These are phyloP conservation scores for Bilobella aurantiaca DNA, from an alignment of 1,140 invertebrate species.

Conservation along the genomic window DNA sequence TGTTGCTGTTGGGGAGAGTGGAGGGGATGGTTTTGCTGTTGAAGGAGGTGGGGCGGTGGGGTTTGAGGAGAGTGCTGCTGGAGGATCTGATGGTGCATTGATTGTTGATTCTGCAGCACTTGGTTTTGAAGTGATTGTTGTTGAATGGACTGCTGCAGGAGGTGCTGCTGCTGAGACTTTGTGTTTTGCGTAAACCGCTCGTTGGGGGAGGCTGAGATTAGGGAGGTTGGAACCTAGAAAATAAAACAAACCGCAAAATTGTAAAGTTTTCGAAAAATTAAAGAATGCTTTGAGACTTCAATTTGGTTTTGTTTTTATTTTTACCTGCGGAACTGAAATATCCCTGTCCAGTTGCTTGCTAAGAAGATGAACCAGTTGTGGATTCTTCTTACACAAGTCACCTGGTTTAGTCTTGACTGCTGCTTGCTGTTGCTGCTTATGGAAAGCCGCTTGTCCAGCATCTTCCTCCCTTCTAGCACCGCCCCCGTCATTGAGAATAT, in stretches of 20 bases:
- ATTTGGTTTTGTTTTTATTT: too few species aligned
- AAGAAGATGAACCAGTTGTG: conserved; percentile 71
- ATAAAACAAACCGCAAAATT: conserved; percentile 2
- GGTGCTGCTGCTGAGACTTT: conserved; percentile 9
- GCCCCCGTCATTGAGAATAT: conserved; percentile 3
- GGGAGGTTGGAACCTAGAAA: conserved; percentile 48
- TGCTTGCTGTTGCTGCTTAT: conserved; percentile 4
- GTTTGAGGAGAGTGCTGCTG: conserved; percentile 19
- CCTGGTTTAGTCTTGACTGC: conserved; percentile 15
- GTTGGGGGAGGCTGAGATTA: conserved; percentile 54
- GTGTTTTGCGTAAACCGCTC: conserved; percentile 46
- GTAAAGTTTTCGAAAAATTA: conserved; percentile 4
- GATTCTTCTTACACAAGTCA: conserved; percentile 61
- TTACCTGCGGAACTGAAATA: conserved; percentile 45
- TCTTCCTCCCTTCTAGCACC: neutral
- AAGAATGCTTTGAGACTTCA: too few species aligned
- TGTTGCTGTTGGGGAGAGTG: conserved; percentile 17
- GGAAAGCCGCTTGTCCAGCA: neutral
- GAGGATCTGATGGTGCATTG: conserved; percentile 10
- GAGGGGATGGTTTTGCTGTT: conserved; percentile 18
- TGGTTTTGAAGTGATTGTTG: conserved; percentile 16
- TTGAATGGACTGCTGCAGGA: conserved; percentile 16
- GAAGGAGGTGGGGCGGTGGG: conserved; percentile 16
- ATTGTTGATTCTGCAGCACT: conserved; percentile 9
- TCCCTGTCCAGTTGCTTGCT: conserved; percentile 64